A percentile compares a stretch with the other conserved stretches of the same genome.
These are phyloP conservation scores for Zaprionus taronus DNA, from an alignment of 1,140 invertebrate genomes.

Conservation along the genomic window DNA sequence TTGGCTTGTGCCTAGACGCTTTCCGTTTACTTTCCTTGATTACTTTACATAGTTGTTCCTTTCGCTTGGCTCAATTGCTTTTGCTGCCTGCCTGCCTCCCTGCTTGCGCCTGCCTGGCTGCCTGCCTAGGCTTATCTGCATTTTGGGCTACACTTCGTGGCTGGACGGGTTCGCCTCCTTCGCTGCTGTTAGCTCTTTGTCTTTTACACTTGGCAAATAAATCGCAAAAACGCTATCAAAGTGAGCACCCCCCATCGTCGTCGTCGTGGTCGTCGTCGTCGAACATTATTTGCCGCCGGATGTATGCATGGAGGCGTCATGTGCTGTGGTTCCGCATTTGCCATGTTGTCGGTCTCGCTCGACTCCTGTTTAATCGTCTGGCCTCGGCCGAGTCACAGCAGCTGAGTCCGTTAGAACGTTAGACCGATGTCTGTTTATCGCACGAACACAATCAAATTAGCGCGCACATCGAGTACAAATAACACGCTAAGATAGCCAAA, in stretches of 20 bases:
- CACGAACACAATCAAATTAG: conserved; percentile 83
- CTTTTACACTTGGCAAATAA: conserved; percentile 75
- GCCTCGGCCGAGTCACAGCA: conserved; percentile 20
- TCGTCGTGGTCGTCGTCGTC: not conserved
- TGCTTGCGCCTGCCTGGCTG: too few relatives aligned
- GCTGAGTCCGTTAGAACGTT: conserved; percentile 35
- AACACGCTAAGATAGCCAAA: conserved; percentile 65
- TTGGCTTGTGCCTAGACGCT: conserved; percentile 80
- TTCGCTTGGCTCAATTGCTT: conserved; percentile 29
- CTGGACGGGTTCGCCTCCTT: conserved; percentile 27
- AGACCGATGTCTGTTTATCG: conserved; percentile 62
- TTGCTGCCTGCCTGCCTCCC: not conserved
- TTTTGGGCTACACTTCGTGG: conserved; percentile 52
- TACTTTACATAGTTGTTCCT: conserved; percentile 80
- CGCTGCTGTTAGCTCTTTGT: conserved; percentile 56
- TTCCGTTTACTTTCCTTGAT: conserved; percentile 84
- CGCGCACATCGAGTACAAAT: conserved; percentile 82
- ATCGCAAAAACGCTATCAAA: conserved; percentile 77
- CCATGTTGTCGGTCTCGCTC: conserved; percentile 7
- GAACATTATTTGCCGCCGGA: conserved; percentile 79
- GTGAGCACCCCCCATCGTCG: too few relatives aligned
- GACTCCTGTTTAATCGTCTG: conserved; percentile 38
- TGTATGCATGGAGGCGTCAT: conserved; percentile 62
- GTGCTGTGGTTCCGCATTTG: conserved; percentile 30
- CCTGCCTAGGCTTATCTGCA: conserved; percentile 47